Evolutionary conservation across 2,797 vertebrate genomes (phyloP).

Genomic region (Poecilia gillii): DNA sequence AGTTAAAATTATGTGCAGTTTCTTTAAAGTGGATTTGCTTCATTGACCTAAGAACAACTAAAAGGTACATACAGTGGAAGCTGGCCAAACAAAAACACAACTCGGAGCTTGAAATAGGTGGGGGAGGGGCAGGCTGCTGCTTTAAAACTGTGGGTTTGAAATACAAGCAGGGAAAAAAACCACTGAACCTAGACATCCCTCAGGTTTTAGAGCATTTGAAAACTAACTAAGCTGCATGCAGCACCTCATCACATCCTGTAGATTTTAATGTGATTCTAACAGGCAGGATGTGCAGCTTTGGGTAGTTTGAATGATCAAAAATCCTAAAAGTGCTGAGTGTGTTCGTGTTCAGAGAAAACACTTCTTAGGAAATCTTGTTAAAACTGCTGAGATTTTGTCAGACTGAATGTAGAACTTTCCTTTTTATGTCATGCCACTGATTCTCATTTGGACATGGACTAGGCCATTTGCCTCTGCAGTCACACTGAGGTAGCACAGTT

Average conservation of each 20-base stretch:
- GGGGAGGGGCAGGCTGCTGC: constrained; percentile 40
- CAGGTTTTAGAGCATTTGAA: not conserved
- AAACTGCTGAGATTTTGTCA: not conserved
- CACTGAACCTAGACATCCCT: not conserved
- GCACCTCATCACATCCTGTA: not conserved
- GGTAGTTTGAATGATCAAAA: not conserved
- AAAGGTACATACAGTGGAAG: constrained; percentile 18
- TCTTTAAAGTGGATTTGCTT: constrained; percentile 18
- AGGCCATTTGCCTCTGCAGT: not conserved
- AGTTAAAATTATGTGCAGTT: not conserved
- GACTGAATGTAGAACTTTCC: not conserved
- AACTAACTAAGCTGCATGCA: not conserved
- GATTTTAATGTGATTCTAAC: not conserved
- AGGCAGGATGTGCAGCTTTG: not conserved
- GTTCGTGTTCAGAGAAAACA: not conserved
- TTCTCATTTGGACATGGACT: not conserved
- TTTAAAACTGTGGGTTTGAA: constrained; percentile 76
- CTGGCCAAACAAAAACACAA: constrained; percentile 23
- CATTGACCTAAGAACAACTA: not conserved
- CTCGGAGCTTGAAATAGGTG: not conserved
- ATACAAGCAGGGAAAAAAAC: constrained; percentile 58
- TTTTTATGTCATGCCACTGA: not conserved
- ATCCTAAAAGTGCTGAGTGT: not conserved
- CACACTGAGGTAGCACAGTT: not conserved
- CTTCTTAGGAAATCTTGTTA: not conserved